Percentiles rank a stretch among this genome's conserved stretches.
These are phyloP conservation scores for Heteronetta atricapilla DNA, from an alignment of 2,113 vertebrate genomes.

Conservation along the genomic window DNA sequence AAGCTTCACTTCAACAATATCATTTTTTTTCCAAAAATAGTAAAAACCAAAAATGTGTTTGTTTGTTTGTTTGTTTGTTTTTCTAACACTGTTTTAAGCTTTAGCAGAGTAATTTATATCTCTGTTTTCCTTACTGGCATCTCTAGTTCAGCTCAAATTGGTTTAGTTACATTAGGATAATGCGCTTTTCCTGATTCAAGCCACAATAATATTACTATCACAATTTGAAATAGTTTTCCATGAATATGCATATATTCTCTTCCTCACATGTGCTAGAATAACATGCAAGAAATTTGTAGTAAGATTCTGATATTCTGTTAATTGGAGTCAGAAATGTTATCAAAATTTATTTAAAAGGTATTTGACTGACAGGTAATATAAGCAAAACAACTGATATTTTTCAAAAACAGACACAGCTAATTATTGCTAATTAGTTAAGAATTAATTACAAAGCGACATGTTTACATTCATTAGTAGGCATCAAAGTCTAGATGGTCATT, in stretches of 20 bases:
- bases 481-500: conserved; percentile 45
- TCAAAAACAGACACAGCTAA: conserved; percentile 25
- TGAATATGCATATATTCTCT: neutral
- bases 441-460: conserved; percentile 31
- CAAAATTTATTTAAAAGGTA: conserved; percentile 12
- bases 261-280: neutral
- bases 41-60: neutral
- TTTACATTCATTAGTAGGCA: conserved; percentile 27
- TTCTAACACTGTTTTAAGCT: neutral
- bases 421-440: conserved; percentile 45
- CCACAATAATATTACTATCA: neutral
- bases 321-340: conserved; percentile 9
- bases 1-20: neutral
- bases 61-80: neutral
- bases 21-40: neutral
- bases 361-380: conserved; percentile 23
- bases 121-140: neutral
- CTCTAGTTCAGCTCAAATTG: neutral
- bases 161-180: neutral
- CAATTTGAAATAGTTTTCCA: neutral
- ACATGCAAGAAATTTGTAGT: neutral
- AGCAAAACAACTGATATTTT: conserved; percentile 25
- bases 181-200: neutral
- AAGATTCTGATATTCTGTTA: conserved; percentile 13
- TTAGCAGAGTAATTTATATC: neutral